Evolutionary conservation across 2,888 invertebrate genomes (phyloP), one percentile per base, ranked within the genome.

Genomic region (Rhyacophila evoluta): DNA sequence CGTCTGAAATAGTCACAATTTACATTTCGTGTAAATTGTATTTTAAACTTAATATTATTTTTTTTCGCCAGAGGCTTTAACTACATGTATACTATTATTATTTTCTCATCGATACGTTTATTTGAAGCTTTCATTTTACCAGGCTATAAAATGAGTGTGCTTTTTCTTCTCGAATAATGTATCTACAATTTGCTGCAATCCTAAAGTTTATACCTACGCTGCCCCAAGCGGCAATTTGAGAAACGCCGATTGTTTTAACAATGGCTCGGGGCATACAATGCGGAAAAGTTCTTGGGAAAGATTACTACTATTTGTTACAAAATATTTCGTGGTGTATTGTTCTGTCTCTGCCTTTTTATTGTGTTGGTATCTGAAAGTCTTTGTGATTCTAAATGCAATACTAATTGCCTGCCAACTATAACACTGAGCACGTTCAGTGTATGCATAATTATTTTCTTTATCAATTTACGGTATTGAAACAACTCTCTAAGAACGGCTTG

Each of bases 241-340:
- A 55, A 55, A 55, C 55, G 55, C 55, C 55, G 55, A 55, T 55
- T 55, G 55, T 55, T 55, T 55, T 55, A 55, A 8, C 55, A 55
- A 55, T 55, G 25, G 19, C 25, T 55, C 10, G 8, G 55, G 25
- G 25, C 55, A 25, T 25, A 10, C 55, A 55, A 25, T 25, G 15
- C 25, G 55, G 19, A 55, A 55, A 25, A 55, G 55, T 55, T 55
- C 19, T 8, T 1, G 19, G 55, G 10, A 55, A 55, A 55, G 25
- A 55, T 55, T 55, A 55, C 5, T 19, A 10, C 25, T 55, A 25
- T 55, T 41, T 41, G 41, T 15, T 41, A 41, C 15, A 41, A 19
- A 41, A 55, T 6, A 55, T 2, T 8, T 55, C 10, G 12, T 55
- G 55, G 6, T 8, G 55, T 55, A 25, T 25, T 15, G 15, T 55